phyloP scores from a whole-genome alignment of 2,113 vertebrate genomes.

The Anoplopoma fimbria region DNA sequence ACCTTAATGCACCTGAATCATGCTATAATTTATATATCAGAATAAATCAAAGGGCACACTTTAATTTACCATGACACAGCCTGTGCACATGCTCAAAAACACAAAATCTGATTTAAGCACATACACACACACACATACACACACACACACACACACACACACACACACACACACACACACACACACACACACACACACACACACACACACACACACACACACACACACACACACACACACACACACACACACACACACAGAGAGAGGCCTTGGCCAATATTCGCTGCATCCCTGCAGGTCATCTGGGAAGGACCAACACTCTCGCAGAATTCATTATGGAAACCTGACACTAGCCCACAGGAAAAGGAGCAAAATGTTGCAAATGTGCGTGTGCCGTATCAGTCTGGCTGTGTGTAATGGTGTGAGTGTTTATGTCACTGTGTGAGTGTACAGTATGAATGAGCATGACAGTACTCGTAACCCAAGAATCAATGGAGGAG shows the following conservation, averaged over 20 bases:
- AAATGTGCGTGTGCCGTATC: conserved; percentile 44
- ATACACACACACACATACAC: too few relatives aligned
- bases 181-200: background rate
- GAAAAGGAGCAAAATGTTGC: conserved; percentile 55
- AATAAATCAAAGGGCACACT: background rate
- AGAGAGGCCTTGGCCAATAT: too few relatives aligned
- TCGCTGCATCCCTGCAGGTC: conserved; percentile 59
- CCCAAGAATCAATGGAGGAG: conserved; percentile 56
- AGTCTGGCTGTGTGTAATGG: conserved; percentile 19
- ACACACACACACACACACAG: background rate
- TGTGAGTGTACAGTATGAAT: conserved; percentile 31
- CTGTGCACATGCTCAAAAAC: too few relatives aligned
- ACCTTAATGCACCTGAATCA: background rate
- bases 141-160: too few relatives aligned
- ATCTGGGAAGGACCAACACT: conserved; percentile 59
- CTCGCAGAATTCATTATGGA: conserved; percentile 71
- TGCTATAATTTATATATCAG: background rate
- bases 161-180: background rate
- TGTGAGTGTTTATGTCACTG: conserved; percentile 1
- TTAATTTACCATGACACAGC: too few relatives aligned
- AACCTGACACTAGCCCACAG: conserved; percentile 67
- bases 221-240: background rate
- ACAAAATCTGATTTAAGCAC: too few relatives aligned
- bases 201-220: background rate
- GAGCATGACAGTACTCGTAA: conserved; percentile 36